Evolutionary conservation across 1,140 invertebrate species (phyloP).

Genomic region (Teleogryllus occipitalis): DNA sequence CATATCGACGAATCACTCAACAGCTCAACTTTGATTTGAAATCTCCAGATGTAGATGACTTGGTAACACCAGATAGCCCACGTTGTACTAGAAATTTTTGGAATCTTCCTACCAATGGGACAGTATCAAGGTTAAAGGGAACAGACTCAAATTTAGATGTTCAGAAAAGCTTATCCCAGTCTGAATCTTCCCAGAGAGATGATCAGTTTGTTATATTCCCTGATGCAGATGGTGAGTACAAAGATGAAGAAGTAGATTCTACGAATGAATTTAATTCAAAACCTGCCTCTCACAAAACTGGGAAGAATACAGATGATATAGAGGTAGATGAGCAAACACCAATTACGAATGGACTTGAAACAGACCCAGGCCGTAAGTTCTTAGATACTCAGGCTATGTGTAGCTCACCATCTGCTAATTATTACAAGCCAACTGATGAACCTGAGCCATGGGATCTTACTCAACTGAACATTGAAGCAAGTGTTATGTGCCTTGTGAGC

Average conservation of each 20-base stretch:
- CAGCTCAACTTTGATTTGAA: constrained; percentile 59
- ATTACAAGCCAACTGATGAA: constrained; percentile 73
- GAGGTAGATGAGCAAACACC: background rate
- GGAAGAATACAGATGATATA: background rate
- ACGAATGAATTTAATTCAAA: constrained; percentile 9
- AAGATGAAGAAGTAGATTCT: constrained; percentile 25
- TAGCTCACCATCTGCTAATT: constrained; percentile 67
- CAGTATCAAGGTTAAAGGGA: constrained; percentile 40
- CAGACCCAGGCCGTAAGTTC: constrained; percentile 40
- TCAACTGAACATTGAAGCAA: constrained; percentile 81
- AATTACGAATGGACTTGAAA: constrained; percentile 26
- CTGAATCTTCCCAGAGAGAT: constrained; percentile 24
- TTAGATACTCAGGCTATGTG: constrained; percentile 66
- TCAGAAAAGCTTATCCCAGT: background rate
- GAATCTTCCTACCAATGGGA: constrained; percentile 29
- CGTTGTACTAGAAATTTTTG: constrained; percentile 26
- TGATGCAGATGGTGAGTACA: constrained; percentile 27
- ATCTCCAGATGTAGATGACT: constrained; percentile 22
- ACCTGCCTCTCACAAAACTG: background rate
- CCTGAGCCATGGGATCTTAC: constrained; percentile 84
- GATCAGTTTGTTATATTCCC: constrained; percentile 40
- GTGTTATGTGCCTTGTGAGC: constrained; percentile 75
- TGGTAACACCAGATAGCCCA: constrained; percentile 55
- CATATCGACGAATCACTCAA: constrained; percentile 66
- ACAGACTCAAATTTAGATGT: background rate